Conservation (phyloP, 2,797 vertebrate species). For the Amniataba percoides region DNA sequence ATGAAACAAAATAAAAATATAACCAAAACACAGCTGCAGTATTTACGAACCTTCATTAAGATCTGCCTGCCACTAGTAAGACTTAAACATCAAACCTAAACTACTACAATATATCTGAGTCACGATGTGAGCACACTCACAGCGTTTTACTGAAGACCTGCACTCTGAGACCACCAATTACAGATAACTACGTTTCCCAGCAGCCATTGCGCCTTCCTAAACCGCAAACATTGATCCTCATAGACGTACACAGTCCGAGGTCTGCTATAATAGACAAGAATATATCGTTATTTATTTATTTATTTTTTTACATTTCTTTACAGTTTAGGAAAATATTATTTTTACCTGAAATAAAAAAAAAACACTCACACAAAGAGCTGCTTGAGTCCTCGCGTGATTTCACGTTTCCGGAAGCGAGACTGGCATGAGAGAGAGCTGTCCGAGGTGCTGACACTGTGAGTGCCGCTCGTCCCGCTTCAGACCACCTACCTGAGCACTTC, state of each 20-base stretch:
- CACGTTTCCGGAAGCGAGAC: slow-evolving; percentile 63
- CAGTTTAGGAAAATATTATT: neutral
- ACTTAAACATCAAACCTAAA: neutral
- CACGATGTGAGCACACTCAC: neutral
- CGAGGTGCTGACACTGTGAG: slow-evolving; percentile 79
- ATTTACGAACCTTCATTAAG: neutral
- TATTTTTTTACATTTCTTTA: too few relatives aligned
- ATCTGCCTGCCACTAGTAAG: neutral
- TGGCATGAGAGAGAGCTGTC: slow-evolving; percentile 72
- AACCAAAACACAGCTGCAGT: too few relatives aligned
- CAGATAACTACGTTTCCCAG: slow-evolving; percentile 67
- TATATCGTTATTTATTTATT: neutral
- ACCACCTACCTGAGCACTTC: neutral
- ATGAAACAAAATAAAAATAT: neutral
- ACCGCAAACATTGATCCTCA: slow-evolving; percentile 31
- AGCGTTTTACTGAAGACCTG: neutral
- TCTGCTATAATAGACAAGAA: neutral
- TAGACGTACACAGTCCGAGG: neutral
- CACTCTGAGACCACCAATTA: neutral
- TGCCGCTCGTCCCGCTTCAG: slow-evolving; percentile 29
- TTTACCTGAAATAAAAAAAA: neutral
- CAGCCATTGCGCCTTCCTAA: neutral
- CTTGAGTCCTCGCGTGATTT: slow-evolving; percentile 63
- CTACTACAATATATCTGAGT: neutral
- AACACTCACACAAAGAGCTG: too few relatives aligned